phyloP scores from a whole-genome alignment of 2,797 vertebrate genomes.

The Gobionotothen gibberifrons region DNA sequence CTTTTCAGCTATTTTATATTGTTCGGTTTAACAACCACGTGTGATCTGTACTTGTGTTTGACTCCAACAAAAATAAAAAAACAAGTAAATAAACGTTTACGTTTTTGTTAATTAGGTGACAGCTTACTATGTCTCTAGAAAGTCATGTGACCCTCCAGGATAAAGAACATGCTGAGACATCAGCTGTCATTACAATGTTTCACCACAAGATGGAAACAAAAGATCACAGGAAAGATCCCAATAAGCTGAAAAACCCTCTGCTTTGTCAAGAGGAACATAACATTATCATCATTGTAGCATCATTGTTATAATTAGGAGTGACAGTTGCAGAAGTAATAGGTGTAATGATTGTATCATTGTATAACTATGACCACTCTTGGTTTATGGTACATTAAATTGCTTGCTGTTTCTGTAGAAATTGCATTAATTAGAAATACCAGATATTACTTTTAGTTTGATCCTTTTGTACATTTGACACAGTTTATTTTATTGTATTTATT shows the following conservation, averaged over 20 bases:
- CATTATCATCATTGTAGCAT: neutral
- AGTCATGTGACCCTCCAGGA: neutral
- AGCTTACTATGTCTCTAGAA: neutral
- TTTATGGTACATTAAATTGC: neutral
- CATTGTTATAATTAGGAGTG: neutral
- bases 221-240: conserved; percentile 31
- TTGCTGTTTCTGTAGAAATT: neutral
- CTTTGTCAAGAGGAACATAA: neutral
- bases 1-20: no score
- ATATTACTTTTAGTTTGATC: neutral
- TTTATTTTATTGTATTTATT: neutral
- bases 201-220: conserved; percentile 71
- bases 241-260: neutral
- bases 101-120: neutral
- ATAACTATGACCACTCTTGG: neutral
- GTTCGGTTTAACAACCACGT: no score
- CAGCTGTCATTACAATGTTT: conserved; percentile 31
- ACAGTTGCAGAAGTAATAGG: neutral
- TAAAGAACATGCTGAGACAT: neutral
- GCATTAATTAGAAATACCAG: neutral
- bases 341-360: neutral
- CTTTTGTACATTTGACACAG: neutral
- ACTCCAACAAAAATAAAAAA: neutral
- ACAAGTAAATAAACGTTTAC: neutral
- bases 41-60: neutral